phyloP scores from a whole-genome alignment of 2,888 invertebrate genomes.

The Rhagophthalmus giganteus region DNA sequence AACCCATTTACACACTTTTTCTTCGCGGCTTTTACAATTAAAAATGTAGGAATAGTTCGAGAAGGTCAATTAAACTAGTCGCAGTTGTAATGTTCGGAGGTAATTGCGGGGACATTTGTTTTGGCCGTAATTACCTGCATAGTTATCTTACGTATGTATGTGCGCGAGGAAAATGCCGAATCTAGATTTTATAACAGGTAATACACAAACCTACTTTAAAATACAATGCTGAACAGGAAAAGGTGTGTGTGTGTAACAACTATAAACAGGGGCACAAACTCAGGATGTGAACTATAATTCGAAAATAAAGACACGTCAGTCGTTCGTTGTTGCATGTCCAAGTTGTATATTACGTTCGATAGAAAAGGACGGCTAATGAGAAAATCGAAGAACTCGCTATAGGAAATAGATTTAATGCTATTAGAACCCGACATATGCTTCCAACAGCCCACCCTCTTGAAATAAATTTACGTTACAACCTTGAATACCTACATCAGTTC shows the following conservation, averaged over 20 bases:
- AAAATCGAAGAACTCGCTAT: slow-evolving; percentile 2
- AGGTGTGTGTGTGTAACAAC: slow-evolving; percentile 27
- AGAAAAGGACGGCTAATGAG: slow-evolving; percentile 1
- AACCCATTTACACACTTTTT: too few relatives aligned
- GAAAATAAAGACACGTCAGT: slow-evolving; percentile 10
- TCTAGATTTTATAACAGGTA: neutral
- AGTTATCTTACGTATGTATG: neutral
- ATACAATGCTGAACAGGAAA: slow-evolving; percentile 23
- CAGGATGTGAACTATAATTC: slow-evolving; percentile 25
- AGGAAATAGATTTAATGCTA: slow-evolving; percentile 12
- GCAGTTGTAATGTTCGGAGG: too few relatives aligned
- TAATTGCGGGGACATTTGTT: too few relatives aligned
- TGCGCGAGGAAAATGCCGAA: too few relatives aligned
- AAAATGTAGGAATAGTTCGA: too few relatives aligned
- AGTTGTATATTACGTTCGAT: neutral
- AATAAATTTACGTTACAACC: slow-evolving; percentile 19
- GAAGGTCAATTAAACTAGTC: too few relatives aligned
- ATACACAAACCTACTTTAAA: slow-evolving; percentile 11
- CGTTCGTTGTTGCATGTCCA: slow-evolving; percentile 3
- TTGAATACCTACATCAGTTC: slow-evolving; percentile 14
- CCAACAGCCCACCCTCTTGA: slow-evolving; percentile 22
- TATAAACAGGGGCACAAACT: slow-evolving; percentile 23
- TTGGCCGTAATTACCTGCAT: too few relatives aligned
- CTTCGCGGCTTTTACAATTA: too few relatives aligned
- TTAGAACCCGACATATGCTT: slow-evolving; percentile 12